Evolutionary conservation across 2,888 invertebrate species (phyloP).

Genomic region (Ornithoptera alexandrae): DNA sequence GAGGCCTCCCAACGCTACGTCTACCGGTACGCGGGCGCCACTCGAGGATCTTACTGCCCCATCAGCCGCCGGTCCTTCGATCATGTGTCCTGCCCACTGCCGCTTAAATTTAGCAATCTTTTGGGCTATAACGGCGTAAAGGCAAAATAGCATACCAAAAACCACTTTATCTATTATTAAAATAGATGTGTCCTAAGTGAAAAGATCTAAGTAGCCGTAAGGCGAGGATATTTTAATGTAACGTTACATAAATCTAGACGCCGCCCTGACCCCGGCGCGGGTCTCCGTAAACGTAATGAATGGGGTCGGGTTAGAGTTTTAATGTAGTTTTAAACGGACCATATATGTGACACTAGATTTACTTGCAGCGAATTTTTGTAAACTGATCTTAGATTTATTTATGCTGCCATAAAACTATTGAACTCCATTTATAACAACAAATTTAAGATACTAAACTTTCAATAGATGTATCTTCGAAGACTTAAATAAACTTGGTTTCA

Average conservation of each 20-base stretch:
- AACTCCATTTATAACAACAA: no score
- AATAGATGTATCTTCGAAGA: no score
- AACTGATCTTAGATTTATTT: neutral
- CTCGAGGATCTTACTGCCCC: no score
- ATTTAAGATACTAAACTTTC: no score
- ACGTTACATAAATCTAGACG: conserved; percentile 25
- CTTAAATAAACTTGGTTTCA: no score
- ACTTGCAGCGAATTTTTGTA: neutral
- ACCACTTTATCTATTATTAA: neutral
- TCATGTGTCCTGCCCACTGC: no score
- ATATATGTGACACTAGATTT: conserved; percentile 4
- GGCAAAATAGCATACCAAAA: neutral
- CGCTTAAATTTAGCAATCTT: no score
- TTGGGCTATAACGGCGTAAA: no score
- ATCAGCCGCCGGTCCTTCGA: no score
- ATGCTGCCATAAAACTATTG: no score
- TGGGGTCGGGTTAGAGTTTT: conserved; percentile 15
- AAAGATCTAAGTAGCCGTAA: conserved; percentile 16
- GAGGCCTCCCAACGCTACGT: no score
- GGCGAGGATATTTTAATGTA: conserved; percentile 27
- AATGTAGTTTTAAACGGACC: conserved; percentile 22
- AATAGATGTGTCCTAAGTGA: conserved; percentile 14
- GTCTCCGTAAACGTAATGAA: conserved; percentile 16
- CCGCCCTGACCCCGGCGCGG: conserved; percentile 11
- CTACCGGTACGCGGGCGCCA: no score